Conservation (phyloP, 1,140 invertebrate genomes). For the Calycopis cecrops region DNA sequence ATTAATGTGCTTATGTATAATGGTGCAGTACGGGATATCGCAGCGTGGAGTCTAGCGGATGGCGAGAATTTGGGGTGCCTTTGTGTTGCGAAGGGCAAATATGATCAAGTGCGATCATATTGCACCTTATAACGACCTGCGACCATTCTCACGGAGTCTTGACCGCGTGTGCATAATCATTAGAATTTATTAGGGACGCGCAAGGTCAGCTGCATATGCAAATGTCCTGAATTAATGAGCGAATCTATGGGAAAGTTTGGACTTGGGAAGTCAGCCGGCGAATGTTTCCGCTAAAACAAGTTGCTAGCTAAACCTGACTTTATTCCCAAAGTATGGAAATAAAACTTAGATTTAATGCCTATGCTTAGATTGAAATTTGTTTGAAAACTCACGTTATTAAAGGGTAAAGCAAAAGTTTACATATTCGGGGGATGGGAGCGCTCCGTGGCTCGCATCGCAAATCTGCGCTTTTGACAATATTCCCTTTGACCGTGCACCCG, state of each 20-base stretch:
- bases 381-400: constrained; percentile 39
- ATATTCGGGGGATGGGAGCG: constrained; percentile 48
- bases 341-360: background rate
- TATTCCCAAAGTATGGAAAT: background rate
- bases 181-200: constrained; percentile 64
- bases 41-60: constrained; percentile 45
- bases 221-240: constrained; percentile 37
- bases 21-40: constrained; percentile 46
- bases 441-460: constrained; percentile 54
- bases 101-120: constrained; percentile 65
- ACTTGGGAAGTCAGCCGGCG: background rate
- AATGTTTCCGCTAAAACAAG: background rate
- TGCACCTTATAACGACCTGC: constrained; percentile 53
- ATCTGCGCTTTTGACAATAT: constrained; percentile 61
- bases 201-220: constrained; percentile 65
- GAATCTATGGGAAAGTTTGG: constrained; percentile 46
- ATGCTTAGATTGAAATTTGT: constrained; percentile 12
- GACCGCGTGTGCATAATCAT: constrained; percentile 58
- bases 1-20: constrained; percentile 69
- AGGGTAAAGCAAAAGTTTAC: constrained; percentile 67
- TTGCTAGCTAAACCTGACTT: background rate
- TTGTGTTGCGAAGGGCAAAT: constrained; percentile 61
- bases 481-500: constrained; percentile 57
- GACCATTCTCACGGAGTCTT: constrained; percentile 59
- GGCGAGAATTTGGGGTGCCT: constrained; percentile 64